Base-by-base conservation (phyloP, 1,140 invertebrate genomes). In the Melipona quadrifasciata region DNA sequence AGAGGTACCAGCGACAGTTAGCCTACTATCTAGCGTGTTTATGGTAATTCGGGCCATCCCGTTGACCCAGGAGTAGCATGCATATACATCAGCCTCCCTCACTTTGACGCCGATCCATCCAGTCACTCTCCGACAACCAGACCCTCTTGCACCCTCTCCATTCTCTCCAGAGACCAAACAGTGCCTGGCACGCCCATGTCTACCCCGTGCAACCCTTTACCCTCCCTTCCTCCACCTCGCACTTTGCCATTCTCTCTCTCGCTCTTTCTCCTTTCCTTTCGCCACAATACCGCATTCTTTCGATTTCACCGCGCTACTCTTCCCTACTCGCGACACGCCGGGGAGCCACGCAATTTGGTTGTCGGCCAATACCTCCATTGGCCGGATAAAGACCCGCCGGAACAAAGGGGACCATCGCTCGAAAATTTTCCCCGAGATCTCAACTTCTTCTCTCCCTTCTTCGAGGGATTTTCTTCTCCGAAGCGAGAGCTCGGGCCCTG, bases 21-120 rank as follows among this genome's bases (percentile, higher is more conserved):
- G 91, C 86, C 88, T 91, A 92, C 91, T 92, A 91, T 91, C 90
- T 90, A 90, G 84, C 90, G 85, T 92, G 91, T 92, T 92, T 92
- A 92, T 92, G 91, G 91, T 92, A 92, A 92, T 92, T 91, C 86
- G 34, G 78, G 90, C 87, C 89, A 91, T 91, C 85, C 90, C 88
- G 86, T 75, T 92, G 90, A 92, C 89, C 91, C 86, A 75, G 70
- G 88, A 89, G 90, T 87, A 90, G 85, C 90, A 92, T 92, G 91
- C 91, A 92, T 92, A 92, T 92, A 92, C 91, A 92, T 92, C 90
- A 89, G 86, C 76, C 78, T 86, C 82, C 88, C 87, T 88, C 88
- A 85, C 91, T 92, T 92, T 92, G 91, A 92, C 88, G 91, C 88
- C 86, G 85, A 90, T 89, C 87, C 75, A 79, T 87, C 87, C 88